These are phyloP conservation scores for Euura saliciscinereae DNA, from an alignment of 1,140 invertebrate species.

Conservation along the genomic window DNA sequence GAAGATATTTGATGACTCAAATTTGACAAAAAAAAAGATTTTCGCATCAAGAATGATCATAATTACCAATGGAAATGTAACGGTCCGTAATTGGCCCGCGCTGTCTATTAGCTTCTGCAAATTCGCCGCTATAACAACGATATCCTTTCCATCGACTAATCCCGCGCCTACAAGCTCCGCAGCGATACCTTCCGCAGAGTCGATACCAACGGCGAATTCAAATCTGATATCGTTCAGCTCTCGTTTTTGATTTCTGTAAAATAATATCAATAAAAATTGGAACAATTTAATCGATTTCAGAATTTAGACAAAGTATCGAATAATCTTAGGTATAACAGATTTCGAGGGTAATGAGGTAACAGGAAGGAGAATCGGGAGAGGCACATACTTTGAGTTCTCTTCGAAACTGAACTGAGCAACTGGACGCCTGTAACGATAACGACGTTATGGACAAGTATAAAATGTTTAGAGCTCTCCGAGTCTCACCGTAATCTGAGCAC, in stretches of 20 bases:
- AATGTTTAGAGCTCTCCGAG: background rate
- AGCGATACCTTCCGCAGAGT: conserved; percentile 93
- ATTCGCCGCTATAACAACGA: conserved; percentile 89
- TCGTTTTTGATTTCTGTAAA: conserved; percentile 80
- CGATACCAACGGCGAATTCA: conserved; percentile 90
- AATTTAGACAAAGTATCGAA: too few relatives aligned
- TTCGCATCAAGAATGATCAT: background rate
- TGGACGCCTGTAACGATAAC: conserved; percentile 36
- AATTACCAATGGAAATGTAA: conserved; percentile 92
- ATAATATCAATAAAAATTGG: conserved; percentile 18
- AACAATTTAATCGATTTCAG: background rate
- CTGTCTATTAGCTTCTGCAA: conserved; percentile 89
- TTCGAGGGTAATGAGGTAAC: too few relatives aligned
- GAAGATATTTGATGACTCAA: too few relatives aligned
- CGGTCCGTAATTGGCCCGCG: conserved; percentile 61
- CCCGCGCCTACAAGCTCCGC: conserved; percentile 93
- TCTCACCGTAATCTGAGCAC: conserved; percentile 79
- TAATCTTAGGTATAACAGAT: too few relatives aligned
- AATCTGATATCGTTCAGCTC: conserved; percentile 98
- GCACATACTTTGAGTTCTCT: conserved; percentile 31
- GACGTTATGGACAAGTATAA: background rate
- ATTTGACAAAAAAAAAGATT: background rate
- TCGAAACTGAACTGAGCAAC: conserved; percentile 36
- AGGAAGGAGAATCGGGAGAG: conserved; percentile 8
- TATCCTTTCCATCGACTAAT: conserved; percentile 89